phyloP scores from a whole-genome alignment of 2,113 vertebrate species.

The Bombycilla garrulus region DNA sequence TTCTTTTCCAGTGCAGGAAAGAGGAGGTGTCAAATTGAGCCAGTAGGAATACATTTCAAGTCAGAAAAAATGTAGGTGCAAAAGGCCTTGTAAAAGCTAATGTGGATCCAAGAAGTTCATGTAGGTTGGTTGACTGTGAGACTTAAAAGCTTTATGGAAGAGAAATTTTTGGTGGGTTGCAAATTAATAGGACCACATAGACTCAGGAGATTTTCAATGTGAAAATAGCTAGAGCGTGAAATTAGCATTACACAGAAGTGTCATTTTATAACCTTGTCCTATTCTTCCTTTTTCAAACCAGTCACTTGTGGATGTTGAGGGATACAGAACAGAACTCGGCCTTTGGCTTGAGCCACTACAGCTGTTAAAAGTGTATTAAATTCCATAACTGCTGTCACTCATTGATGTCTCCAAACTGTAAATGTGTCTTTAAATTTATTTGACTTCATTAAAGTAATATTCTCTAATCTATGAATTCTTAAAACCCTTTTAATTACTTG shows the following conservation, averaged over 20 bases:
- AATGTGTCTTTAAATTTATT: background rate
- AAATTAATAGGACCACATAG: background rate
- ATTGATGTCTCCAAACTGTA: background rate
- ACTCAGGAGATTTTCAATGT: background rate
- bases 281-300: background rate
- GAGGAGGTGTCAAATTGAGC: background rate
- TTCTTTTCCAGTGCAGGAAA: background rate
- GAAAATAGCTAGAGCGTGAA: background rate
- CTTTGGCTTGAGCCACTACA: background rate
- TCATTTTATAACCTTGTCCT: background rate
- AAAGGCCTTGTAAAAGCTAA: background rate
- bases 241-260: background rate
- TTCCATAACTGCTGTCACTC: background rate
- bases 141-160: background rate
- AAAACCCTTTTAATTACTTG: background rate
- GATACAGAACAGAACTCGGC: fast-evolving
- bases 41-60: background rate
- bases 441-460: background rate
- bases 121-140: background rate
- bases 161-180: background rate
- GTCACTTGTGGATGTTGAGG: background rate
- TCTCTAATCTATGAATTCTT: background rate
- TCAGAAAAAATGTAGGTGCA: background rate
- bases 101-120: background rate
- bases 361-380: background rate